A percentile compares a stretch with the other conserved stretches of the same genome.
phyloP scores from a whole-genome alignment of 2,113 vertebrate species.

The Beaufortia kweichowensis region DNA sequence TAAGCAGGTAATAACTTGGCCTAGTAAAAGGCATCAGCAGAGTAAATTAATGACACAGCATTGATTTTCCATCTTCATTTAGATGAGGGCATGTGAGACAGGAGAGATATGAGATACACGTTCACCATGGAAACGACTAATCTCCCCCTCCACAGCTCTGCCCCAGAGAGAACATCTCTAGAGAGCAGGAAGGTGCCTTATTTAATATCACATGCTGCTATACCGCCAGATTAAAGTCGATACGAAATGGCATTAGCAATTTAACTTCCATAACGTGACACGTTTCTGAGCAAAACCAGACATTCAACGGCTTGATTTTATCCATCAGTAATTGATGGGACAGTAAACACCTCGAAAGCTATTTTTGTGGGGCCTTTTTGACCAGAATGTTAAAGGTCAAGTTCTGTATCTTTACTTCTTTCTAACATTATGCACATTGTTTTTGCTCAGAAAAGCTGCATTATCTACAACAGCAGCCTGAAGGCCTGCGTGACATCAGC shows the following conservation, averaged over 20 bases:
- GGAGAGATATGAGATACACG: constrained; percentile 63
- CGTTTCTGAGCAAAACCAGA: not conserved
- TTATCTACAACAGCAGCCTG: not conserved
- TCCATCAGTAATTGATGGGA: not conserved
- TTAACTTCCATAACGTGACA: not conserved
- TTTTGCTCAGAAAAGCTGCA: not conserved
- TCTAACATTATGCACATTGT: not conserved
- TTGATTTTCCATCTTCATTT: constrained; percentile 76
- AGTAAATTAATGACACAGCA: constrained; percentile 70
- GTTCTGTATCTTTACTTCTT: not conserved
- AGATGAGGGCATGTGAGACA: constrained; percentile 73
- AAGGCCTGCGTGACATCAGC: not conserved
- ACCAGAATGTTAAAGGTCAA: not conserved
- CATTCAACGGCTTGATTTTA: not conserved
- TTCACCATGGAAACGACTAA: constrained; percentile 70
- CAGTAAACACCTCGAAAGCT: too few relatives aligned
- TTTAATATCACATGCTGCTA: constrained; percentile 9
- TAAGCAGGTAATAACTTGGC: constrained; percentile 74
- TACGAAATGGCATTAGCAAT: not conserved
- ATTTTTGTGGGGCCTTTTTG: too few relatives aligned
- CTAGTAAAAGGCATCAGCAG: constrained; percentile 73
- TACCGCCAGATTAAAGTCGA: constrained; percentile 2
- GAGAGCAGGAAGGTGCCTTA: constrained; percentile 44
- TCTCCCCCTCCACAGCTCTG: constrained; percentile 56
- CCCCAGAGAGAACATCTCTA: not conserved